Percentiles rank a stretch among this genome's conserved stretches.
Evolutionary conservation across 2,888 invertebrate species (phyloP).

Genomic region (Tachina lurida): DNA sequence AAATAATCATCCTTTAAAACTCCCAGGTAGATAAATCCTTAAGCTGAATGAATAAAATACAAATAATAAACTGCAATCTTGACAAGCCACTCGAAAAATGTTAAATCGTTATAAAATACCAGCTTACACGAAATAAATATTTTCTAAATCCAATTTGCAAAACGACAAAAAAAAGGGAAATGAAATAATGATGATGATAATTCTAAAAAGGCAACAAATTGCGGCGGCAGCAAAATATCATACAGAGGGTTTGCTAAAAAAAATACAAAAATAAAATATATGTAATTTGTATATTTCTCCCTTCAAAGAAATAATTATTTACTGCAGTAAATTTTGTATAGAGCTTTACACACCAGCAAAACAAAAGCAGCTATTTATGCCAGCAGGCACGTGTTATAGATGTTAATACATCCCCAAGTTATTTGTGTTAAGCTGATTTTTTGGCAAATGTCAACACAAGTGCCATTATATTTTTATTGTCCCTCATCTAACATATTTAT

Average conservation of each 20-base stretch:
- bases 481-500: too few relatives aligned
- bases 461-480: too few relatives aligned
- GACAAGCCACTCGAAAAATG: conserved; percentile 62
- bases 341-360: too few relatives aligned
- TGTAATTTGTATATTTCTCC: background rate
- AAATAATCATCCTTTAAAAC: conserved; percentile 37
- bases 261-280: background rate
- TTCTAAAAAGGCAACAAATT: conserved; percentile 53
- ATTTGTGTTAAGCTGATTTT: too few relatives aligned
- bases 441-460: too few relatives aligned
- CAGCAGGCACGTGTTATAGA: too few relatives aligned
- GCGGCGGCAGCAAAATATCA: conserved; percentile 8
- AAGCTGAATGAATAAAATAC: conserved; percentile 11
- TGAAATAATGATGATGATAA: conserved; percentile 9
- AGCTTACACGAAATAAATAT: background rate
- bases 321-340: too few relatives aligned
- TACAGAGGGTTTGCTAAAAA: conserved; percentile 24
- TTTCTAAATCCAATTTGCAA: conserved; percentile 42
- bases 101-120: conserved; percentile 49
- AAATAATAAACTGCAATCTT: conserved; percentile 44
- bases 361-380: too few relatives aligned
- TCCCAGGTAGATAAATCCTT: conserved; percentile 42
- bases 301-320: too few relatives aligned
- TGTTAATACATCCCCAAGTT: too few relatives aligned
- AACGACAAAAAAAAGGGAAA: background rate